Conservation (phyloP, 1,140 invertebrate species). For the Drosophila lacertosa region DNA sequence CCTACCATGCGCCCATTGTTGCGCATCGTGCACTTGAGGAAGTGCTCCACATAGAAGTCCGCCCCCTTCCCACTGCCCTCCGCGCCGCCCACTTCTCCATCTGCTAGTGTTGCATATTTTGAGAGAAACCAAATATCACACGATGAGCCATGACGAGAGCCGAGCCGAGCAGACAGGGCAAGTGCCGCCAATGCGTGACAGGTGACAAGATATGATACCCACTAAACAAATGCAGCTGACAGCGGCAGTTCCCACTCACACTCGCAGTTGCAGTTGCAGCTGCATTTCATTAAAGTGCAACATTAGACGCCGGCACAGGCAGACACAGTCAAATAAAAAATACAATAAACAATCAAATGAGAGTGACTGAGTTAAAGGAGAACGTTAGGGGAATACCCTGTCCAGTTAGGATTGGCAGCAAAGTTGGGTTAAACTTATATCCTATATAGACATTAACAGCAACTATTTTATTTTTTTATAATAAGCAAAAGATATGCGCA, state of each 20-base stretch:
- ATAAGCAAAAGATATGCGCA: too few species aligned
- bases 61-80: too few species aligned
- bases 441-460: too few species aligned
- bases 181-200: conserved; percentile 53
- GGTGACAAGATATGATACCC: conserved; percentile 54
- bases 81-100: neutral
- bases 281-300: conserved; percentile 9
- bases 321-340: neutral
- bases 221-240: neutral
- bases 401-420: too few species aligned
- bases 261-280: conserved; percentile 23
- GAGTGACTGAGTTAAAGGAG: neutral
- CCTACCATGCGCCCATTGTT: conserved; percentile 64
- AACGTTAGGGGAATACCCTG: neutral
- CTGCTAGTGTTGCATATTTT: conserved; percentile 68
- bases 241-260: neutral
- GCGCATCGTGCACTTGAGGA: conserved; percentile 71
- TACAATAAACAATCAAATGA: conserved; percentile 17
- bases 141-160: conserved; percentile 55
- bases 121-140: conserved; percentile 73
- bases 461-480: too few species aligned
- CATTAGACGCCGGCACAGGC: conserved; percentile 16
- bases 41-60: conserved; percentile 66
- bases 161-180: conserved; percentile 12
- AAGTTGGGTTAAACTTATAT: too few species aligned